A percentile compares a stretch with the other conserved stretches of the same genome.
These are phyloP conservation scores for Maniola jurtina DNA, from an alignment of 1,140 invertebrate genomes.

Conservation along the genomic window DNA sequence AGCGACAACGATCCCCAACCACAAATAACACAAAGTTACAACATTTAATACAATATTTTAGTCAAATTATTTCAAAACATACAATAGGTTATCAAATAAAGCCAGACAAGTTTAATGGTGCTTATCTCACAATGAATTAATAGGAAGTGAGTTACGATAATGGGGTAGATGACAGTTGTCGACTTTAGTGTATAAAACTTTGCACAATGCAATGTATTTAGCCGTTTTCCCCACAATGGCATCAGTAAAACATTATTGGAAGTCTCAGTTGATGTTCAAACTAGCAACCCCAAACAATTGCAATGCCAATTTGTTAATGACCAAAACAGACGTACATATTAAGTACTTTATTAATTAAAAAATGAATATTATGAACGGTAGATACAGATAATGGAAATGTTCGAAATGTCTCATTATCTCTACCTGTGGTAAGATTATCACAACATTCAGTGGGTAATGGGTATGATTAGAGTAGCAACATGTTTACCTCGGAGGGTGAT, in stretches of 20 bases:
- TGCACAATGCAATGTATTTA: no score
- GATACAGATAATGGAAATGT: background rate
- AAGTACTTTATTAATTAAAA: conserved; percentile 27
- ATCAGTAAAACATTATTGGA: conserved; percentile 27
- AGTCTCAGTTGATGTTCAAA: conserved; percentile 27
- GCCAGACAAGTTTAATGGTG: conserved; percentile 24
- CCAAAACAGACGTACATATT: conserved; percentile 28
- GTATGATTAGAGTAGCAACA: conserved; percentile 28
- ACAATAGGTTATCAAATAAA: conserved; percentile 21
- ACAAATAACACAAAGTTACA: conserved; percentile 27
- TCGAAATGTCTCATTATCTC: conserved; percentile 15
- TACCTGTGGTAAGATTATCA: conserved; percentile 15
- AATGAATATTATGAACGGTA: background rate
- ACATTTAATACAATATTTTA: conserved; percentile 15
- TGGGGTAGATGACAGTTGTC: background rate
- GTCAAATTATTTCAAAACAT: conserved; percentile 8
- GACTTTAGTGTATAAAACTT: no score
- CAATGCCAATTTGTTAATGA: conserved; percentile 37
- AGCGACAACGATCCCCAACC: conserved; percentile 53
- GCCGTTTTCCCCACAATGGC: background rate
- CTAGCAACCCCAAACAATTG: conserved; percentile 28
- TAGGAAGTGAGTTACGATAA: conserved; percentile 2
- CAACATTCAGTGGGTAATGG: conserved; percentile 21
- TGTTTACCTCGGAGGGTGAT: conserved; percentile 69
- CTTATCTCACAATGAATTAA: conserved; percentile 8